A percentile compares a stretch with the other conserved stretches of the same genome.
Conservation (phyloP, 2,888 invertebrate species). For the Nephrocerus scutellatus region DNA sequence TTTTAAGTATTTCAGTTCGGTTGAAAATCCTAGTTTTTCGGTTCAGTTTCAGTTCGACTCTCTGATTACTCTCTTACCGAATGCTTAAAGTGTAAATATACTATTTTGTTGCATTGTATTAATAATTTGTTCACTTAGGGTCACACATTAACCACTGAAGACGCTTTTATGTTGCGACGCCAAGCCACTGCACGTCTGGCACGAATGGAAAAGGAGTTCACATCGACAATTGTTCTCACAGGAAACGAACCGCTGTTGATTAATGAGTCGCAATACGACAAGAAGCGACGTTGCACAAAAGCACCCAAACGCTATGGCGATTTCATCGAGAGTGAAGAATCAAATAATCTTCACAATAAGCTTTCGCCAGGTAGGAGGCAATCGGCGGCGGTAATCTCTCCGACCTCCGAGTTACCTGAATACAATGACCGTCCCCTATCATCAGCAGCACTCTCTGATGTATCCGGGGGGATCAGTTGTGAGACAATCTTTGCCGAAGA, state of each 20-base stretch:
- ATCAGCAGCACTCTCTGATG: conserved; percentile 2
- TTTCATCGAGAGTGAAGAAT: conserved; percentile 35
- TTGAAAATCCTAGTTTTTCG: too few relatives aligned
- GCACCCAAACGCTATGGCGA: conserved; percentile 58
- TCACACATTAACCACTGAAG: conserved; percentile 39
- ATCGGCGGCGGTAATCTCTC: conserved; percentile 12
- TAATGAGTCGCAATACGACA: conserved; percentile 50
- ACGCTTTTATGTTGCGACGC: conserved; percentile 42
- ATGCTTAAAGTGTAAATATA: too few relatives aligned
- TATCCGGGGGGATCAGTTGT: neutral
- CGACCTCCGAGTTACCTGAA: conserved; percentile 16
- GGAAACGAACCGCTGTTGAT: conserved; percentile 60
- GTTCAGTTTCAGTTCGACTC: too few relatives aligned
- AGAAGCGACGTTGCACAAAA: conserved; percentile 53
- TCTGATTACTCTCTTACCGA: too few relatives aligned
- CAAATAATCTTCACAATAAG: conserved; percentile 18
- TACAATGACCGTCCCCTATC: too few relatives aligned
- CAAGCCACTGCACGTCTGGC: conserved; percentile 52
- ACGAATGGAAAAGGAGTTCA: conserved; percentile 65
- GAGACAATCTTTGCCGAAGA: conserved; percentile 31
- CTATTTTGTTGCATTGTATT: too few relatives aligned
- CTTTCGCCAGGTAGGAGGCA: conserved; percentile 17
- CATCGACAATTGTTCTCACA: conserved; percentile 61
- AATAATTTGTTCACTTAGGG: conserved; percentile 26
- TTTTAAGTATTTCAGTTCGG: too few relatives aligned